Conservation (phyloP, 2,113 vertebrate species). For the Crotalus tigris region DNA sequence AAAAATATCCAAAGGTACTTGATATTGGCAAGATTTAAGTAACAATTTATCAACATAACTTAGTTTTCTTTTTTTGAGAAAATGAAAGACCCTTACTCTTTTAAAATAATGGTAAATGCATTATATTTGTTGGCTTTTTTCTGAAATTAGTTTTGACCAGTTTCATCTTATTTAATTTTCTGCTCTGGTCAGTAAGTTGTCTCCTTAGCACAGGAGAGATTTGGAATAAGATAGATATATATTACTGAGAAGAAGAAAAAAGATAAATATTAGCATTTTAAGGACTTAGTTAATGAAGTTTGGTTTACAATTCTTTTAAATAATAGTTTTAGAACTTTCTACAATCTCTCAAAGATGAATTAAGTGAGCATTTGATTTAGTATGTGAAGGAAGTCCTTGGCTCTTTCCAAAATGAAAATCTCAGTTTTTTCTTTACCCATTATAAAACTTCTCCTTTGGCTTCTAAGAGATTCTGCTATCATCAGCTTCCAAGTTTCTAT, state of each 20-base stretch:
- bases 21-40: not conserved
- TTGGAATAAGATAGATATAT: slow-evolving; percentile 9
- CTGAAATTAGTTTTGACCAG: not conserved
- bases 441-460: slow-evolving; percentile 26
- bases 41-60: not conserved
- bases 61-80: slow-evolving; percentile 11
- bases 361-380: slow-evolving; percentile 46
- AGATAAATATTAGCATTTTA: slow-evolving; percentile 31
- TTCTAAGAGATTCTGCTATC: slow-evolving; percentile 34
- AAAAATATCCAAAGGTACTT: not conserved
- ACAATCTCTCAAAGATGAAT: slow-evolving; percentile 32
- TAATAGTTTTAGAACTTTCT: not conserved
- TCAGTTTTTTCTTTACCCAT: slow-evolving; percentile 26
- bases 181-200: slow-evolving; percentile 8
- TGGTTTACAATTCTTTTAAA: slow-evolving; percentile 20
- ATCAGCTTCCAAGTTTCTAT: slow-evolving; percentile 29
- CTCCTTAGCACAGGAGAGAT: slow-evolving; percentile 10
- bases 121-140: not conserved
- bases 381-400: slow-evolving; percentile 8
- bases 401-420: slow-evolving; percentile 34
- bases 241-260: slow-evolving; percentile 1
- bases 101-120: slow-evolving; percentile 7
- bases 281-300: slow-evolving; percentile 30
- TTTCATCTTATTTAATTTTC: slow-evolving; percentile 23
- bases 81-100: slow-evolving; percentile 6